phyloP scores from a whole-genome alignment of 1,140 invertebrate genomes.

The Drosophila bocki region DNA sequence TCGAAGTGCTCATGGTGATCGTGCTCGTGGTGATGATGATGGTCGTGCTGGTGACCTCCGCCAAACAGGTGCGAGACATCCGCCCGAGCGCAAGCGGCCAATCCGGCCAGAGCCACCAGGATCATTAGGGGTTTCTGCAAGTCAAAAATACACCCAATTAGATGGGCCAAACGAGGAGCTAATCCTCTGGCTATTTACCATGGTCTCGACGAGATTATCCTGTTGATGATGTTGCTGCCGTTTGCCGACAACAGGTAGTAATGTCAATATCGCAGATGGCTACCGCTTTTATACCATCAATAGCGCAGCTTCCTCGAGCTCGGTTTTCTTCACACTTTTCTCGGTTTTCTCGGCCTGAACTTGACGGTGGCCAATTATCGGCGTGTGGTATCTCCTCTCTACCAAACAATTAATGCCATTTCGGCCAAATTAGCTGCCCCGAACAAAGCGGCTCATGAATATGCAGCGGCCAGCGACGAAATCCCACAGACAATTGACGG shows the following conservation, averaged over 20 bases:
- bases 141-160: neutral
- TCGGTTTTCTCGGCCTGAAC: conserved; percentile 68
- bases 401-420: conserved; percentile 59
- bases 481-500: conserved; percentile 66
- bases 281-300: conserved; percentile 65
- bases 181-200: conserved; percentile 43
- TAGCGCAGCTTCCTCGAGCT: conserved; percentile 35
- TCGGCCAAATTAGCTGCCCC: conserved; percentile 54
- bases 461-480: conserved; percentile 55
- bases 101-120: conserved; percentile 51
- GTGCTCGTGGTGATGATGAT: conserved; percentile 40
- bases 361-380: conserved; percentile 68
- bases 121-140: conserved; percentile 56
- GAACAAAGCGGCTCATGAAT: conserved; percentile 62
- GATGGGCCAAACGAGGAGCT: neutral
- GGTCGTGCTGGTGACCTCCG: conserved; percentile 43
- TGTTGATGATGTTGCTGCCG: conserved; percentile 66
- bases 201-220: conserved; percentile 33
- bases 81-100: conserved; percentile 26
- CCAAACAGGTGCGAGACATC: conserved; percentile 70
- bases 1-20: conserved; percentile 31
- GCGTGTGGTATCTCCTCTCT: conserved; percentile 44
- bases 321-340: conserved; percentile 79
- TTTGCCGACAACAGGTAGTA: conserved; percentile 59
- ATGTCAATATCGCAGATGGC: conserved; percentile 52